phyloP scores from a whole-genome alignment of 2,797 vertebrate species.

The Coregonus ussuriensis region DNA sequence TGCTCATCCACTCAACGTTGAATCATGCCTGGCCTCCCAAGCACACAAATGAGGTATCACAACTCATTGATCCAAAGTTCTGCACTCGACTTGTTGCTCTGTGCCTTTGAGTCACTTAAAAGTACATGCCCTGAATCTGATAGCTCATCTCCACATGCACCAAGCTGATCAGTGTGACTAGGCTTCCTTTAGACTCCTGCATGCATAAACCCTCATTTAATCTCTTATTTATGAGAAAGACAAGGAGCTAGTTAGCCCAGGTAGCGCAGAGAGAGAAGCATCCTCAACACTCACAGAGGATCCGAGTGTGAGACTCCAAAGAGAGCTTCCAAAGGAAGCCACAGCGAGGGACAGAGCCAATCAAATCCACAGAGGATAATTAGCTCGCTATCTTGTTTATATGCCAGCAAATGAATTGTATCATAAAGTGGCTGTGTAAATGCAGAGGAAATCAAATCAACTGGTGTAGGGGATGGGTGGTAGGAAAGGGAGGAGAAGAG shows the following conservation, averaged over 20 bases:
- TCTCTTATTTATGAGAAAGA: constrained; percentile 70
- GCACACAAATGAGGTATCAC: neutral
- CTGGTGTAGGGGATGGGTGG: constrained; percentile 4
- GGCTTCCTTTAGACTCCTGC: constrained; percentile 36
- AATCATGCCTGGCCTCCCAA: neutral
- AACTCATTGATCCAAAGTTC: constrained; percentile 16
- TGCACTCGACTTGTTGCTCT: constrained; percentile 40
- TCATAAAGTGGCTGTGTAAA: constrained; percentile 33
- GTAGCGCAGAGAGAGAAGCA: constrained; percentile 21
- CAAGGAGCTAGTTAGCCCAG: constrained; percentile 54
- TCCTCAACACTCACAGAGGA: constrained; percentile 14
- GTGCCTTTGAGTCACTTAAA: constrained; percentile 14
- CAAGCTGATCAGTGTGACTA: constrained; percentile 22
- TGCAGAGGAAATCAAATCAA: constrained; percentile 26
- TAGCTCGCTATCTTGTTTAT: constrained; percentile 35
- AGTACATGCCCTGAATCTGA: constrained; percentile 42
- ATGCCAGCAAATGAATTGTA: constrained; percentile 43
- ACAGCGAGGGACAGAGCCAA: constrained; percentile 29
- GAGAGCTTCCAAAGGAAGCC: constrained; percentile 22
- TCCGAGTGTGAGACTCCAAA: constrained; percentile 32
- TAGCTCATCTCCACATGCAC: constrained; percentile 11
- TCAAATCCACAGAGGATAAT: constrained; percentile 49
- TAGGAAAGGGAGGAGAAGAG: neutral
- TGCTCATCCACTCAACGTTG: neutral
- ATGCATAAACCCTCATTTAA: constrained; percentile 49